Base-by-base conservation (phyloP, 2,888 invertebrate genomes). In the Leptinotarsa peninsularis region DNA sequence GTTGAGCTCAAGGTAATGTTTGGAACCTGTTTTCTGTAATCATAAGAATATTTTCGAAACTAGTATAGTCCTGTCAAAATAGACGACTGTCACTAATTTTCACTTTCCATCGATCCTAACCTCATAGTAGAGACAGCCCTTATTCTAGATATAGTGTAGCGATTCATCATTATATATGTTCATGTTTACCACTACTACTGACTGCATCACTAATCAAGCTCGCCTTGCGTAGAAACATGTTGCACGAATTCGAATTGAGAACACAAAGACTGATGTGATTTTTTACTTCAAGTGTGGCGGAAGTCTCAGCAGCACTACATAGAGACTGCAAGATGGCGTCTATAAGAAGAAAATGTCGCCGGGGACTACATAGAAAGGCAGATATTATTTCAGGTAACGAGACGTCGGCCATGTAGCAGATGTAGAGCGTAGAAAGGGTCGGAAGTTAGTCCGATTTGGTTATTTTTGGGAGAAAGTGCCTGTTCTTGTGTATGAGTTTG, bases 241-340 rank as follows among this genome's bases (percentile, higher is more conserved):
- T 87, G 86, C 86, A 87, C 86, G 86, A 79, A 81, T 79, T 78
- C 76, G 80, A 77, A 78, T 69, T 72, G 72, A 73, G 74, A 79
- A 73, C 81, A 43, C 43, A 80, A 82, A 82, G 81, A 84, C 84
- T 86, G 82, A 86, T 85, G 83, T 84, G 84, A 84, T 84, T 86
- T 84, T 86, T 85, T 86, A 83, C 83, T 86, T 87, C 82, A 87
- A 87, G 86, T 86, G 84, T 84, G 82, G 83, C 82, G 69, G 76
- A 82, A 76, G 83, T 83, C 82, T 83, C 81, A 67, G 70, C 83
- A 77, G 78, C 76, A 72, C 68, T 70, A 74, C 77, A 54, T 66
- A 71, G 56, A 67, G 72, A 69, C 68, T 49, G 54, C 56, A 71
- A 74, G 73, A 74, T 70, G 69, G 66, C 68, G 74, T 43, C 66